phyloP scores from a whole-genome alignment of 2,797 vertebrate genomes.

The Netta rufina region DNA sequence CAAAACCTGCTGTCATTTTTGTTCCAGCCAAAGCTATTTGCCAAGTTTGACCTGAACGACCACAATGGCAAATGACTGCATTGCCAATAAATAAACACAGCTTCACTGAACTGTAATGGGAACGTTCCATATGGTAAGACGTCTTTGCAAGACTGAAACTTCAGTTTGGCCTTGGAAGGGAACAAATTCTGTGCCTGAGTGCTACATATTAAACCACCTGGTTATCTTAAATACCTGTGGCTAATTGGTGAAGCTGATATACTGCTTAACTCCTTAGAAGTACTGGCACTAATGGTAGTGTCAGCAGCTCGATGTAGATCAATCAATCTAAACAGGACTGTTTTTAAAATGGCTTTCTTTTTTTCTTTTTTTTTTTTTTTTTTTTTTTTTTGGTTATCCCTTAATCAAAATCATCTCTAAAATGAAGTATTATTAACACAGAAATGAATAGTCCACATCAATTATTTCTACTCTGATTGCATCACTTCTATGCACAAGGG shows the following conservation, averaged over 20 bases:
- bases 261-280: not conserved
- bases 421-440: not conserved
- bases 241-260: not conserved
- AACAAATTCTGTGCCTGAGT: not conserved
- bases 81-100: not conserved
- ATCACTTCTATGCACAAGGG: not conserved
- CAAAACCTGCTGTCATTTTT: not conserved
- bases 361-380: not conserved
- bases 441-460: not conserved
- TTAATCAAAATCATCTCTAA: not conserved
- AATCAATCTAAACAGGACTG: not conserved
- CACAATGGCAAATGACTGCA: not conserved
- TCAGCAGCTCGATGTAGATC: not conserved
- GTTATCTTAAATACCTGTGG: not conserved
- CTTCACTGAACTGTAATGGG: not conserved
- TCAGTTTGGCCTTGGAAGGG: not conserved
- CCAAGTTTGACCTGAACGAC: not conserved
- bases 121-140: not conserved
- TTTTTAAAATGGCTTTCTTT: not conserved
- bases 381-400: not conserved
- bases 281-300: not conserved
- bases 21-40: not conserved
- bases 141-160: not conserved
- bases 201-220: not conserved
- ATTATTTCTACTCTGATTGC: not conserved